Percentiles rank a stretch among this genome's conserved stretches.
These are phyloP conservation scores for Perizoma flavofasciatum DNA, from an alignment of 2,888 invertebrate genomes.

Conservation along the genomic window DNA sequence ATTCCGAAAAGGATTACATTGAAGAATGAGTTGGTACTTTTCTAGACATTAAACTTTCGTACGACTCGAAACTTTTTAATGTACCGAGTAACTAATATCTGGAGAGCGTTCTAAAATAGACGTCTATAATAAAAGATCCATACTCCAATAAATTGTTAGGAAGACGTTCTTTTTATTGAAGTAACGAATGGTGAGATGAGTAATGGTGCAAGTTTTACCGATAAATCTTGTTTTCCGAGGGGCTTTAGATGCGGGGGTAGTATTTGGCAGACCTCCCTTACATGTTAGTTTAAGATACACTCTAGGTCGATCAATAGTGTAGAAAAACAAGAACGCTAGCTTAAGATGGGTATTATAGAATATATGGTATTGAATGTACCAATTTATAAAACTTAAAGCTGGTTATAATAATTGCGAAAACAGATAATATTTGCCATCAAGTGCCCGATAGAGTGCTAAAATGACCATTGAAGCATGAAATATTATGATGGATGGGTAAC, in stretches of 20 bases:
- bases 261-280: constrained; percentile 70
- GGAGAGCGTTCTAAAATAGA: constrained; percentile 71
- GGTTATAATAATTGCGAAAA: too few relatives aligned
- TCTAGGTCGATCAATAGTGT: constrained; percentile 64
- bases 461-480: neutral
- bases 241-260: constrained; percentile 65
- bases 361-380: constrained; percentile 3
- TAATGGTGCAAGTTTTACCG: constrained; percentile 78
- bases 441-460: neutral
- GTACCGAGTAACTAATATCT: constrained; percentile 60
- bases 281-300: constrained; percentile 68
- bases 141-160: constrained; percentile 77
- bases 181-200: constrained; percentile 82
- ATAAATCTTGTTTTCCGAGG: constrained; percentile 78
- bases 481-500: neutral
- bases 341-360: constrained; percentile 17
- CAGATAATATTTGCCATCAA: too few relatives aligned
- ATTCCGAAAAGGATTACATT: constrained; percentile 19
- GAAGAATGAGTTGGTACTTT: constrained; percentile 15
- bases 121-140: constrained; percentile 73
- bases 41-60: constrained; percentile 28
- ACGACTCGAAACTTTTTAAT: constrained; percentile 45
- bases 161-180: constrained; percentile 81
- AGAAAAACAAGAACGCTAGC: constrained; percentile 47
- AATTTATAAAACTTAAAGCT: too few relatives aligned